Conservation (phyloP, 2,888 invertebrate species). For the Rutpela maculata region DNA sequence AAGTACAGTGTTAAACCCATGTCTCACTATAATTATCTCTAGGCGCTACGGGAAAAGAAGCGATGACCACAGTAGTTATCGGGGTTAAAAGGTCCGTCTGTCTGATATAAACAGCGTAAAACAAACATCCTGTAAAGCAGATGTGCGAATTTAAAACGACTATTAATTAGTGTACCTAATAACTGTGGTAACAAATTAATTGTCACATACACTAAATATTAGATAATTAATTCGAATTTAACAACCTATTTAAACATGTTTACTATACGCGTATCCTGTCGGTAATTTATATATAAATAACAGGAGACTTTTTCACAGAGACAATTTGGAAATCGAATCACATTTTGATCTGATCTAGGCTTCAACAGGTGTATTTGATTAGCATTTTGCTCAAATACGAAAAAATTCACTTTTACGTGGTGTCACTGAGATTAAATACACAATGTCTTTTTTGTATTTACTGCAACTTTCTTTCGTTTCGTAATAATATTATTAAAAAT, state of each 20-base stretch:
- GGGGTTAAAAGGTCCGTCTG: too few relatives aligned
- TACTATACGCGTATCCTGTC: constrained; percentile 27
- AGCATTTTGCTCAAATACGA: too few relatives aligned
- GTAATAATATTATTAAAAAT: too few relatives aligned
- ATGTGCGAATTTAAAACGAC: constrained; percentile 28
- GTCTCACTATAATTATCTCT: too few relatives aligned
- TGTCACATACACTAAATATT: constrained; percentile 26
- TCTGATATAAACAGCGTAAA: constrained; percentile 5
- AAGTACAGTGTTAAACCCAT: too few relatives aligned
- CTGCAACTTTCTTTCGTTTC: too few relatives aligned
- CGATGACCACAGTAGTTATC: too few relatives aligned
- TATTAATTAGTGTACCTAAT: constrained; percentile 30
- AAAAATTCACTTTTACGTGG: too few relatives aligned
- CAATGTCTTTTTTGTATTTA: too few relatives aligned
- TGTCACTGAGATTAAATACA: too few relatives aligned
- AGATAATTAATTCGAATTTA: constrained; percentile 27
- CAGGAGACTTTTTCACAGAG: not conserved
- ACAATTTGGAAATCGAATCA: not conserved
- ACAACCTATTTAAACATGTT: constrained; percentile 25
- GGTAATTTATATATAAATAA: not conserved
- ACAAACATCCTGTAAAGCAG: constrained; percentile 32
- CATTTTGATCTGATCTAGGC: not conserved
- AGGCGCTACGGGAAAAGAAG: too few relatives aligned
- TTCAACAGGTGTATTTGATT: too few relatives aligned
- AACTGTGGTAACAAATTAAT: constrained; percentile 29